Evolutionary conservation across 2,797 vertebrate genomes (phyloP), one percentile per base, ranked within the genome.

Genomic region (Sebastes kiyomatsui): DNA sequence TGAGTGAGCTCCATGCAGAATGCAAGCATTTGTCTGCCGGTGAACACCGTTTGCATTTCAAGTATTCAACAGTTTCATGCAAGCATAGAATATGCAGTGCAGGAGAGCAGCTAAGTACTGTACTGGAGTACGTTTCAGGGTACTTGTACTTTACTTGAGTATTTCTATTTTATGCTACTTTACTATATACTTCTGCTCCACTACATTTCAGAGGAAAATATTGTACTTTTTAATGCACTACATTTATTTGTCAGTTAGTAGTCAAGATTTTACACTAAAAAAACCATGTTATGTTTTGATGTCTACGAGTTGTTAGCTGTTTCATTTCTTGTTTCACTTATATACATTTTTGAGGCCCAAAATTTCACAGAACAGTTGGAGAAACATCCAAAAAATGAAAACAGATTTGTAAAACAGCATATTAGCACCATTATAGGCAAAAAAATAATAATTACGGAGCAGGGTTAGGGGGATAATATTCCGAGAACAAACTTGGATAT

Each of bases 1-100:
- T 64, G 60, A 75, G 65, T 35, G 84, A 55, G 80, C 35, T 55
- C 68, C 12, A 4, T 64, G 66, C 71, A 60, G 22, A 79, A 76
- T 12, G 25, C 54, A 13, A 30, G 77, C 23, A 7, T 79, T 69
- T 54, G 46, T 79, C 69, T 82, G 62, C 55, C 28, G 7, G 6
- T 20, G 46, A 12, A 70, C 73, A n/a, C 68, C 4, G 62, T 77
- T 67, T 58, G 72, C 25, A 86, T 78, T 38, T 27, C 11, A 79
- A 79, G 69, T 7, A 6, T 62, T 77, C 4, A 16, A 18, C 49
- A 2, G 25, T 54, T 64, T 52, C 33, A 16, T n/a, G 60, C 55
- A 23, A 33, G 46, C 12, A 16, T 9, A 42, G 13, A 42, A 13
- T 42, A 11, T 14, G 32, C 14, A 46, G 25, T 1, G 22, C 5